Evolutionary conservation across 2,797 vertebrate species (phyloP), one percentile per base, ranked within the genome.

Genomic region (Synaphobranchus kaupii): DNA sequence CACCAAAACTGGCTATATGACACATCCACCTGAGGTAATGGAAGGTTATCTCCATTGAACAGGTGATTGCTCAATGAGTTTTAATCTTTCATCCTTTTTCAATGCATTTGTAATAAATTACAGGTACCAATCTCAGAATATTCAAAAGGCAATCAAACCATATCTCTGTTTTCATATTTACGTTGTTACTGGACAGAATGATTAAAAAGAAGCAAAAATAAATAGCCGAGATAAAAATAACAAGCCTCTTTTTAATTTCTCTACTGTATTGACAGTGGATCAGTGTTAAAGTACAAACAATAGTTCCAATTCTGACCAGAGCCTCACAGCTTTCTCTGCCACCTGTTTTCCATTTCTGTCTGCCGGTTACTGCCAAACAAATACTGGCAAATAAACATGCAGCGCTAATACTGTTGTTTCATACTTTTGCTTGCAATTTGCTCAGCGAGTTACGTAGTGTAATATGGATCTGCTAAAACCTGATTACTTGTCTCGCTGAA

Each of bases 401-500:
- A 25, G 78, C 28, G 12, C 28, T 81, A 50, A 81, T n/a, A 48
- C 78, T 81, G 78, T 81, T 91, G 91, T 93, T 93, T 94, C 93
- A 91, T 92, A 80, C 50, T 71, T 90, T 92, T 66, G 44, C 50
- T 84, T 88, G 89, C 95, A 93, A 96, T 95, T 93, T 94, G 90
- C 88, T 88, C 89, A 89, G 90, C 88, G 85, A 91, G 93, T 92
- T 93, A 86, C 80, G 88, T 90, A 93, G 94, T 90, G 90, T 90
- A 89, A 91, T 84, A 91, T 91, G 91, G 91, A 88, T 60, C 90
- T 91, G 91, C 90, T 89, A 91, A 91, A 93, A 91, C 22, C 89
- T 91, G 92, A 92, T 94, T 92, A 92, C 89, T 92, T 93, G 93
- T 95, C 94, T 95, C 86, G 87, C 92, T 90, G 94, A 94, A 95